These are phyloP conservation scores for Callipepla californica DNA, from an alignment of 2,113 vertebrate genomes.

Conservation along the genomic window DNA sequence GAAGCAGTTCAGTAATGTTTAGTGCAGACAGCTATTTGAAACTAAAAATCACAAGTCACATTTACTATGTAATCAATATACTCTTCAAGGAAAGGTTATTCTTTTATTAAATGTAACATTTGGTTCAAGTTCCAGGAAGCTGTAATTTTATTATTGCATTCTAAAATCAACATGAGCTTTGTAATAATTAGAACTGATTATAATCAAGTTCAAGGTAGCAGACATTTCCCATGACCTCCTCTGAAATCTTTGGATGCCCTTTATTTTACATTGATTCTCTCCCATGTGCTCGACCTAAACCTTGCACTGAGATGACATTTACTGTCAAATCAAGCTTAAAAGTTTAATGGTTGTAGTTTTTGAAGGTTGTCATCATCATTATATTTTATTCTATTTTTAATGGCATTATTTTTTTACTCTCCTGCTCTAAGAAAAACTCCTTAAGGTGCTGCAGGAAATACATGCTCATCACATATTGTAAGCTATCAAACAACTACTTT, in stretches of 20 bases:
- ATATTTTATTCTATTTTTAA: background rate
- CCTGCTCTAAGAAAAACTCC: background rate
- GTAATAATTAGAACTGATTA: constrained; percentile 41
- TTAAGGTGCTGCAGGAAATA: background rate
- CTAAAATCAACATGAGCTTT: constrained; percentile 3
- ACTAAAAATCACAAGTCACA: background rate
- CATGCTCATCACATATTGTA: background rate
- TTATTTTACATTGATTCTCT: constrained; percentile 5
- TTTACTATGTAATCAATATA: background rate
- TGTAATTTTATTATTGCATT: constrained; percentile 19
- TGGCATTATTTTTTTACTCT: background rate
- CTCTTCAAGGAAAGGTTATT: background rate
- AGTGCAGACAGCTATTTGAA: background rate
- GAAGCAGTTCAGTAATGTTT: background rate
- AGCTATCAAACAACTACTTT: background rate
- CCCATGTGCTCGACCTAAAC: background rate
- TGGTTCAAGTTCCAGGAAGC: background rate
- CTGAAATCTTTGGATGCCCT: background rate
- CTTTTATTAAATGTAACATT: background rate
- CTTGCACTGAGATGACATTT: background rate
- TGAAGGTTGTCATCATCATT: background rate
- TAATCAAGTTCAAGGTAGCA: constrained; percentile 36
- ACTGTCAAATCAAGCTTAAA: background rate
- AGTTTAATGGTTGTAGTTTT: background rate
- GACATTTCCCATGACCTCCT: constrained; percentile 52